These are phyloP conservation scores for Ophthalmotilapia sp. DNA, from an alignment of 2,113 vertebrate species.

Conservation along the genomic window DNA sequence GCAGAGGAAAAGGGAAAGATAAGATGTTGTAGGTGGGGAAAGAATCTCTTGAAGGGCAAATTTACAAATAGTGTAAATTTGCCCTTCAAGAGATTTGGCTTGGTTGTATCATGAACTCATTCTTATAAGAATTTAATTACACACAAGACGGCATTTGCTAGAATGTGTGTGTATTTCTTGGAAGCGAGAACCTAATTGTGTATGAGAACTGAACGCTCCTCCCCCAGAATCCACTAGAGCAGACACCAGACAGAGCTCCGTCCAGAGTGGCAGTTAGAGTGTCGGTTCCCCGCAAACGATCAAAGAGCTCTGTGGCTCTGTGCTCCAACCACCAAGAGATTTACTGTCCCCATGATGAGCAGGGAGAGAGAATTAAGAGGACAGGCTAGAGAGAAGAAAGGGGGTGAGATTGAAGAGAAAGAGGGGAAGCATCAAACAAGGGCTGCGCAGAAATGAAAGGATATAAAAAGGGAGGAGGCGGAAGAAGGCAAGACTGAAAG, in stretches of 20 bases:
- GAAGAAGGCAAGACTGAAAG: conserved; percentile 21
- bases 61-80: neutral
- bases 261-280: conserved; percentile 49
- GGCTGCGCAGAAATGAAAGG: conserved; percentile 40
- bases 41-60: neutral
- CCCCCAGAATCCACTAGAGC: neutral
- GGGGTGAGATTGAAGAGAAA: conserved; percentile 34
- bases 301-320: conserved; percentile 56
- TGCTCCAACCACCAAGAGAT: conserved; percentile 54
- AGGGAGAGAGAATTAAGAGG: conserved; percentile 42
- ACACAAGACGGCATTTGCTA: neutral
- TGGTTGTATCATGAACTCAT: neutral
- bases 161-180: neutral
- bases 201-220: neutral
- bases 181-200: neutral
- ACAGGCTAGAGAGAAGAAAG: conserved; percentile 37
- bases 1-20: neutral
- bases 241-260: conserved; percentile 37
- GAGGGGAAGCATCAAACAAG: conserved; percentile 29
- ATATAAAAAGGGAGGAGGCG: neutral
- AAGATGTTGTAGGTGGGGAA: neutral
- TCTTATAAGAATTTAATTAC: conserved; percentile 30
- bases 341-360: conserved; percentile 57
- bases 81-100: neutral
- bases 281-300: conserved; percentile 45